phyloP scores from a whole-genome alignment of 2,888 invertebrate species.

The Ochropleura plecta region DNA sequence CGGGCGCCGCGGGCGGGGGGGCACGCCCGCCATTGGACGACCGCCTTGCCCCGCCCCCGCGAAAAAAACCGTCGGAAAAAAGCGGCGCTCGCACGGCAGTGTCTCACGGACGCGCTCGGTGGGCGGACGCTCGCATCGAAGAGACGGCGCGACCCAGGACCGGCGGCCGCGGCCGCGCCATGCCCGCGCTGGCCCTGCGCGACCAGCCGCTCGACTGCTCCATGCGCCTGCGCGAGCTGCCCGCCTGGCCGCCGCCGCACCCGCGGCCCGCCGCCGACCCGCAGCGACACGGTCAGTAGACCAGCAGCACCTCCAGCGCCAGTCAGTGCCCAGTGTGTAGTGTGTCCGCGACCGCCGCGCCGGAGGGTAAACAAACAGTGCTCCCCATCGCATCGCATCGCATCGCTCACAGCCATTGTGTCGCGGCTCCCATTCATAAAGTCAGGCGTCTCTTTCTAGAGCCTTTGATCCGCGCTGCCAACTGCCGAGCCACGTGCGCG shows the following conservation, averaged over 20 bases:
- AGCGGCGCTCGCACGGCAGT: conserved; percentile 85
- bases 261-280: conserved; percentile 66
- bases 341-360: conserved; percentile 42
- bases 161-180: conserved; percentile 91
- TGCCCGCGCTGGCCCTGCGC: conserved; percentile 92
- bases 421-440: conserved; percentile 52
- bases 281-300: conserved; percentile 84
- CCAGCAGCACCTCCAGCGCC: conserved; percentile 37
- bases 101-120: conserved; percentile 85
- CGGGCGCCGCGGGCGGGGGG: conserved; percentile 71
- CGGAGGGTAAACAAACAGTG: conserved; percentile 58
- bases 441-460: conserved; percentile 37
- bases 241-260: conserved; percentile 86
- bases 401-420: conserved; percentile 47
- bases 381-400: conserved; percentile 29
- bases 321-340: conserved; percentile 56
- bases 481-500: conserved; percentile 43
- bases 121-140: conserved; percentile 83
- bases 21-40: conserved; percentile 79
- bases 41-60: conserved; percentile 85
- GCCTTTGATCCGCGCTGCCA: conserved; percentile 57
- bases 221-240: conserved; percentile 90
- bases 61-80: conserved; percentile 85
- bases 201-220: conserved; percentile 94
- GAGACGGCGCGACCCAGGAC: conserved; percentile 88